Evolutionary conservation across 1,140 invertebrate genomes (phyloP).

Genomic region (Drosophila kepulauana): DNA sequence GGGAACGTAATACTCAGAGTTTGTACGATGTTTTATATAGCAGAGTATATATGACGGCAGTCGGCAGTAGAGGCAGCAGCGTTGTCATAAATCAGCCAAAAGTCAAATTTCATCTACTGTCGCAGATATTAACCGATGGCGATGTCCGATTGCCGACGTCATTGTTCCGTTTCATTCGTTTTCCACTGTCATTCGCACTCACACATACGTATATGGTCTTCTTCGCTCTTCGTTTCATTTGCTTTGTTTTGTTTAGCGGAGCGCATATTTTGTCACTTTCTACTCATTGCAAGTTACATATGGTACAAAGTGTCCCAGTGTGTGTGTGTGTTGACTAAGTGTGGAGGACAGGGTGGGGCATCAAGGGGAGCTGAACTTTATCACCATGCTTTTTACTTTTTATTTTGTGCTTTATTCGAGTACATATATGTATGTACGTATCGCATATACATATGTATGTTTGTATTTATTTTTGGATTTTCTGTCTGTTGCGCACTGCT

Average conservation of each 20-base stretch:
- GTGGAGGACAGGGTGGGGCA: too few species aligned
- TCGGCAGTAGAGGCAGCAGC: too few species aligned
- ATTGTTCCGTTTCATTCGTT: too few species aligned
- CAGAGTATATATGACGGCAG: too few species aligned
- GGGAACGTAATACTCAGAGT: too few species aligned
- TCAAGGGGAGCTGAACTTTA: slow-evolving; percentile 1
- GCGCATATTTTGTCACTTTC: slow-evolving; percentile 71
- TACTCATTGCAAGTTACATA: slow-evolving; percentile 47
- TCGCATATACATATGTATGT: neutral
- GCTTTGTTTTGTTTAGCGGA: slow-evolving; percentile 38
- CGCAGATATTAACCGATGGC: too few species aligned
- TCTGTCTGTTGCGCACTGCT: slow-evolving; percentile 18
- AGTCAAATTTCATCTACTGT: too few species aligned
- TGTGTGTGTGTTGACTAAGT: neutral
- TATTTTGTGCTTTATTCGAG: slow-evolving; percentile 40
- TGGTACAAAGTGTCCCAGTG: neutral
- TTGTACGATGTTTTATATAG: too few species aligned
- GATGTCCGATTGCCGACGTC: too few species aligned
- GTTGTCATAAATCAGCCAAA: too few species aligned
- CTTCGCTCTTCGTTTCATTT: neutral
- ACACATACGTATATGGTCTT: neutral
- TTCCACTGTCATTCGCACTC: neutral
- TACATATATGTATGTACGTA: neutral
- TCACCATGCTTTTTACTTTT: slow-evolving; percentile 48
- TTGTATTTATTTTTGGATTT: slow-evolving; percentile 26